Evolutionary conservation across 2,888 invertebrate genomes (phyloP).

Genomic region (Gasteruption jaculator): DNA sequence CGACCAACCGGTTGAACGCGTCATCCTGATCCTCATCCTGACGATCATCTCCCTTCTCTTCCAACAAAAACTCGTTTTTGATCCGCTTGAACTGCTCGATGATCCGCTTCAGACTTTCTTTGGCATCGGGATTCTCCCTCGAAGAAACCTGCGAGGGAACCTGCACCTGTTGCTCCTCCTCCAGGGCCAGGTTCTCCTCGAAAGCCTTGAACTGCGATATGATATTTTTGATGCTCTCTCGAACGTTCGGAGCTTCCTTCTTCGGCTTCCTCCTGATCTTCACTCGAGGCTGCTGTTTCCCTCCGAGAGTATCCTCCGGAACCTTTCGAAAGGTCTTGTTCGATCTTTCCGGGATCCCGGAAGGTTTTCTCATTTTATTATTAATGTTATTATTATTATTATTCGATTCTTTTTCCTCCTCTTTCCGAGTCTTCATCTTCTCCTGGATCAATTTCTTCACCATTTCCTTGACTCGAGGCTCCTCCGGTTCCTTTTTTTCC

Average conservation of each 20-base stretch:
- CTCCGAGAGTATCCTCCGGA: conserved; percentile 15
- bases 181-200: conserved; percentile 39
- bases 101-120: conserved; percentile 42
- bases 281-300: too few relatives aligned
- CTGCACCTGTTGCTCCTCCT: too few relatives aligned
- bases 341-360: conserved; percentile 41
- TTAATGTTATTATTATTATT: conserved; percentile 13
- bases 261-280: conserved; percentile 24
- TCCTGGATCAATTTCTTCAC: conserved; percentile 45
- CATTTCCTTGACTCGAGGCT: conserved; percentile 32
- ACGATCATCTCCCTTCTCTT: too few relatives aligned
- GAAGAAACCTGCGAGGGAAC: too few relatives aligned
- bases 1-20: conserved; percentile 39
- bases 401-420: conserved; percentile 17
- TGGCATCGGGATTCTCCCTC: too few relatives aligned
- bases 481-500: conserved; percentile 9
- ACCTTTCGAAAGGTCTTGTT: conserved; percentile 38
- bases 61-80: conserved; percentile 39
- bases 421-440: conserved; percentile 49
- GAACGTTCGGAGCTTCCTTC: conserved; percentile 28
- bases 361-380: conserved; percentile 23
- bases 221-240: conserved; percentile 45
- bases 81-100: conserved; percentile 44
- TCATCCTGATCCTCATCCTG: too few relatives aligned
- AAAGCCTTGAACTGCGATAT: conserved; percentile 47